Evolutionary conservation across 2,888 invertebrate species (phyloP).

Genomic region (Plebejus argus): DNA sequence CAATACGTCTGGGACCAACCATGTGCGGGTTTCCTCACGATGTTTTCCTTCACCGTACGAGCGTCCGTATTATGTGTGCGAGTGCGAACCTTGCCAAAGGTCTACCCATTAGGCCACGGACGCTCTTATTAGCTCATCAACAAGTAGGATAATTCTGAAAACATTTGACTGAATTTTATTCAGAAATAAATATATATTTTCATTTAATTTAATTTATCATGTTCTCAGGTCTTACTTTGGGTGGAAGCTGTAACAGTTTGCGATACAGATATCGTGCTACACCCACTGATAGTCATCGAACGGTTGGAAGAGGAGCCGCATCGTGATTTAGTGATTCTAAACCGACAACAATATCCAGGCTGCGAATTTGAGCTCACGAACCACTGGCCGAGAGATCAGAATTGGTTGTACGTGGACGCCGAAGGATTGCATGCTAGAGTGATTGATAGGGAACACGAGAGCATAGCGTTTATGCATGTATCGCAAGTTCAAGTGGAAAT

Average conservation of each 20-base stretch:
- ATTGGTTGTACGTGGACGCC: conserved; percentile 68
- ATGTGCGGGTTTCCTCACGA: too few relatives aligned
- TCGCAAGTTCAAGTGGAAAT: conserved; percentile 76
- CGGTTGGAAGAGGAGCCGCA: conserved; percentile 67
- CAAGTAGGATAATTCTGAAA: too few relatives aligned
- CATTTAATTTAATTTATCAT: background rate
- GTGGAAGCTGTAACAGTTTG: conserved; percentile 55
- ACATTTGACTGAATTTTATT: too few relatives aligned
- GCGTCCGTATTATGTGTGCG: too few relatives aligned
- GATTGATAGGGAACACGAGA: conserved; percentile 71
- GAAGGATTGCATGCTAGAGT: conserved; percentile 58
- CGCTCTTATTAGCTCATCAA: too few relatives aligned
- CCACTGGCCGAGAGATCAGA: conserved; percentile 64
- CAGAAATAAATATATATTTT: too few relatives aligned
- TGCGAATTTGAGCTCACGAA: conserved; percentile 63
- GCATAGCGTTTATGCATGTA: conserved; percentile 70
- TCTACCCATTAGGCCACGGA: too few relatives aligned
- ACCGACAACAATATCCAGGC: conserved; percentile 49
- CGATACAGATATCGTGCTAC: conserved; percentile 49
- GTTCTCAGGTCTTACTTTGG: conserved; percentile 57
- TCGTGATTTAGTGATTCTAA: conserved; percentile 55
- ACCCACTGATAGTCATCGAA: conserved; percentile 65
- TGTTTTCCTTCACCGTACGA: too few relatives aligned
- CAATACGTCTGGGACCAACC: too few relatives aligned
- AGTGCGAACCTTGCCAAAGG: too few relatives aligned